phyloP scores from a whole-genome alignment of 2,113 vertebrate genomes.

The Tachysurus fulvidraco region DNA sequence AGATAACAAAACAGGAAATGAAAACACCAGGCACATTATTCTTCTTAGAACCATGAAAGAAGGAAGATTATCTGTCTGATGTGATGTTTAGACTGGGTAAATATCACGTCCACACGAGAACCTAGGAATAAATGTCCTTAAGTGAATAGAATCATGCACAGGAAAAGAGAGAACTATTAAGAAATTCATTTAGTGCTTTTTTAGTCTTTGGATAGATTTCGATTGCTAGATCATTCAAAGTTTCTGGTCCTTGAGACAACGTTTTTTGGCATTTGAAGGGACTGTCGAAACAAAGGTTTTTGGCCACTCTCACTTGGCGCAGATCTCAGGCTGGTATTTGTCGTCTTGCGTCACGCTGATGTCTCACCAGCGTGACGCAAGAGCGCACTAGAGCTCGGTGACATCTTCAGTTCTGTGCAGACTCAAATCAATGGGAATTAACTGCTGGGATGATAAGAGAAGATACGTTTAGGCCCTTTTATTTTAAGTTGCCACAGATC shows the following conservation, averaged over 20 bases:
- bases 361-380: not conserved
- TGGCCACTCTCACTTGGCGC: not conserved
- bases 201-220: not conserved
- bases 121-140: not conserved
- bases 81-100: not conserved
- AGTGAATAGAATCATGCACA: not conserved
- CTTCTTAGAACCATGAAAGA: not conserved
- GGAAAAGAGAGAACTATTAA: not conserved
- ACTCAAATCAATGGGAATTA: conserved; percentile 6
- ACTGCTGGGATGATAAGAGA: not conserved
- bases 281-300: not conserved
- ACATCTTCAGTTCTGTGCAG: not conserved
- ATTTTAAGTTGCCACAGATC: conserved; percentile 22
- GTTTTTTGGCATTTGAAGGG: conserved; percentile 14
- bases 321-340: conserved; percentile 6
- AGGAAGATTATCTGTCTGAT: not conserved
- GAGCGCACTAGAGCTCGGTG: not conserved
- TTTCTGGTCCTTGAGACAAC: conserved; percentile 6
- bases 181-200: not conserved
- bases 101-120: not conserved
- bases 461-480: not conserved
- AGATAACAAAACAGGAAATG: not conserved
- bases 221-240: not conserved
- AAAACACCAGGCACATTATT: not conserved
- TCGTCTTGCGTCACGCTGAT: not conserved